phyloP scores from a whole-genome alignment of 2,888 invertebrate genomes.

The Hypolimnas misippus region DNA sequence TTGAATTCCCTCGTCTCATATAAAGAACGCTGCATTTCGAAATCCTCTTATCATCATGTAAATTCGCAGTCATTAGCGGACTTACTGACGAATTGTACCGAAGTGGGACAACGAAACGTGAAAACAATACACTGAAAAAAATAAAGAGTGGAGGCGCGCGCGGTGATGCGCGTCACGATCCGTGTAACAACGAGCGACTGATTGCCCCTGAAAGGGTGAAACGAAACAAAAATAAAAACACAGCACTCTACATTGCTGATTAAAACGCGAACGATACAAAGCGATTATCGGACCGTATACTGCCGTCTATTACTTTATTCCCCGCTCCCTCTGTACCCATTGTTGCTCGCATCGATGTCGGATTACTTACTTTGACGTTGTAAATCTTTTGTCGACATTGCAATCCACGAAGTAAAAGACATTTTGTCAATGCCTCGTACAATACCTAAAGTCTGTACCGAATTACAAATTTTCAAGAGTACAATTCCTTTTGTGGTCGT shows the following conservation, averaged over 20 bases:
- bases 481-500: constrained; percentile 29
- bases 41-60: neutral
- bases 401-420: constrained; percentile 33
- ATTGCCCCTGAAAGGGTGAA: constrained; percentile 73
- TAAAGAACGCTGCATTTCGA: neutral
- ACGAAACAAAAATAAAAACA: constrained; percentile 62
- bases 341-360: constrained; percentile 53
- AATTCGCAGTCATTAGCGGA: constrained; percentile 7
- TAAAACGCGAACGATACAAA: constrained; percentile 73
- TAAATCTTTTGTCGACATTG: constrained; percentile 52
- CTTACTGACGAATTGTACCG: constrained; percentile 22
- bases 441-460: constrained; percentile 27
- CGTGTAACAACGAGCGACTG: constrained; percentile 71
- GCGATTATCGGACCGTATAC: constrained; percentile 61
- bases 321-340: constrained; percentile 43
- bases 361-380: constrained; percentile 57
- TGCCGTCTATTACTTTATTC: constrained; percentile 59
- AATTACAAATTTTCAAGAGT: constrained; percentile 32
- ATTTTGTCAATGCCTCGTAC: constrained; percentile 34
- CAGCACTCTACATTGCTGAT: constrained; percentile 65
- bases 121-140: constrained; percentile 42
- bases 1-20: neutral
- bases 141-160: constrained; percentile 34
- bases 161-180: constrained; percentile 64
- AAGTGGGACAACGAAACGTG: constrained; percentile 33